Base-by-base conservation (phyloP, 2,888 invertebrate genomes). In the Teleogryllus oceanicus region DNA sequence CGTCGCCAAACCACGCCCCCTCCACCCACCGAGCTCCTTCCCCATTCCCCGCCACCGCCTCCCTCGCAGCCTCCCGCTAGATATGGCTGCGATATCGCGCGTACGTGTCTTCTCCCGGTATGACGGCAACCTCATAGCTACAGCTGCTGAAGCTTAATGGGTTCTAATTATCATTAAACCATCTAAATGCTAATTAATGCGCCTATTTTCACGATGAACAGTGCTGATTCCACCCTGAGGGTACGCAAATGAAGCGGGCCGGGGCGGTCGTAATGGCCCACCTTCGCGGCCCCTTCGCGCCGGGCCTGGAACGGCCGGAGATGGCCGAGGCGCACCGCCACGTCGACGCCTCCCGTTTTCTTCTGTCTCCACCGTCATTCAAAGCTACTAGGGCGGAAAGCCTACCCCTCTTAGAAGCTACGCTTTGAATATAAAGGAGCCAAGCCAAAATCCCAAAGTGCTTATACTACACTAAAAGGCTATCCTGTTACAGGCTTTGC, bases 171-270 rank as follows among this genome's bases (percentile, higher is more conserved):
- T 88, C 88, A 87, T 88, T 88, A 87, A 86, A 86, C 88, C 87
- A 88, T 88, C 88, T 88, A 88, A 88, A 88, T 84, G 88, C 88
- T 88, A 88, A 88, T 88, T 89, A 88, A 88, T 88, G 88, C 86
- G 84, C 85, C 83, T 84, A 84, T 84, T 84, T 83, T 82, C 83
- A 83, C 83, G 83, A 83, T 83, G 86, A 85, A 85, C 86, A 85
- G 85, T 84, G 85, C 84, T 85, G 86, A 86, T 86, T 85, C 62
- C 85, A 84, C 85, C 86, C 86, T 86, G 85, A 85, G 86, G 86
- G 85, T 86, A 88, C 88, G 87, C 87, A 87, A 88, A 88, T 88
- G 86, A 87, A 86, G 84, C 85, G 79, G 82, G 84, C 84, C 85
- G 85, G 84, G 84, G 83, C 83, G 83, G 86, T 85, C 85, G 85